These are phyloP conservation scores for Scotopteryx bipunctaria DNA, from an alignment of 2,888 invertebrate species.

Conservation along the genomic window DNA sequence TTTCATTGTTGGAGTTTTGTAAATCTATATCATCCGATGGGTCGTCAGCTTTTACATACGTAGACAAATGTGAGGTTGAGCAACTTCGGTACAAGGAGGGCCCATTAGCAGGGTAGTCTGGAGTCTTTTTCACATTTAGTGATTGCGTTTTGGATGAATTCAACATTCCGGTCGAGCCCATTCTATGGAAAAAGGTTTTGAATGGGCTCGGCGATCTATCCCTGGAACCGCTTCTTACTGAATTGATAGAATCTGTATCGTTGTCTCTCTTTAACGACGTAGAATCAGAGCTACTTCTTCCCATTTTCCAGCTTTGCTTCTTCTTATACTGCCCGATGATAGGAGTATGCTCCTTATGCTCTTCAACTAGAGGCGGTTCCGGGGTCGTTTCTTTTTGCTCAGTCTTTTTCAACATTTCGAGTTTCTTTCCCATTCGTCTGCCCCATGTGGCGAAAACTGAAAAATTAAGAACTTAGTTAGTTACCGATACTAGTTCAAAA, in stretches of 20 bases:
- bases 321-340: constrained; percentile 78
- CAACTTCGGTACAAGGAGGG: constrained; percentile 87
- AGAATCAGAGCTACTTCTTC: constrained; percentile 77
- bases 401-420: constrained; percentile 88
- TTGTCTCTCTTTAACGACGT: constrained; percentile 72
- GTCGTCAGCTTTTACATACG: constrained; percentile 90
- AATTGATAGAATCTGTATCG: constrained; percentile 76
- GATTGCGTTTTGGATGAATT: constrained; percentile 83
- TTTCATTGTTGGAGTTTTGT: constrained; percentile 71
- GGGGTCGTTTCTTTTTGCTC: constrained; percentile 84
- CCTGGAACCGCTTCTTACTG: constrained; percentile 74
- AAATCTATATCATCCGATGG: constrained; percentile 91
- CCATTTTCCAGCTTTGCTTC: constrained; percentile 84
- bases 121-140: constrained; percentile 62
- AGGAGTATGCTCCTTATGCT: constrained; percentile 60
- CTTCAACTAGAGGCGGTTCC: constrained; percentile 57
- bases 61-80: constrained; percentile 89
- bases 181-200: constrained; percentile 88
- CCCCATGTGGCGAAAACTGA: constrained; percentile 89
- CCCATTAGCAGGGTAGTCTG: constrained; percentile 72
- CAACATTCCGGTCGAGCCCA: constrained; percentile 90
- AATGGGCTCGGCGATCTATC: constrained; percentile 86
- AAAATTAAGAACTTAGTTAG: constrained; percentile 16
- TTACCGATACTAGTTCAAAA: neutral
- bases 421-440: constrained; percentile 89